A percentile compares a stretch with the other conserved stretches of the same genome.
Conservation (phyloP, 2,888 invertebrate genomes). For the Scrobipalpa costella region DNA sequence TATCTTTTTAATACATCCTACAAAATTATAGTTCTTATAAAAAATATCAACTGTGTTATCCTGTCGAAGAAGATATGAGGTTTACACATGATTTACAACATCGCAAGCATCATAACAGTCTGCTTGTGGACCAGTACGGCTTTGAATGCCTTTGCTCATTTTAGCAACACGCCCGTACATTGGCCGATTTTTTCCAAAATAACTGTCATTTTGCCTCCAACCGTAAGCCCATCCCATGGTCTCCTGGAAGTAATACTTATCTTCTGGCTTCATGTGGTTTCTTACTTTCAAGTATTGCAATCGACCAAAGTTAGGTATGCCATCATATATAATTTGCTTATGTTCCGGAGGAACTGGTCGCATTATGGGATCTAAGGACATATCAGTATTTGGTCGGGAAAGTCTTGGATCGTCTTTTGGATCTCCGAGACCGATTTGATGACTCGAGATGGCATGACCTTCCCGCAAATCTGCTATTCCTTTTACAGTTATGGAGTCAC, state of each 20-base stretch:
- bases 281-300: conserved; percentile 48
- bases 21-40: no score
- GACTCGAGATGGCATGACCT: conserved; percentile 48
- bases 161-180: no score
- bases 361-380: conserved; percentile 48
- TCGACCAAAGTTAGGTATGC: conserved; percentile 49
- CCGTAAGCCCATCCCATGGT: conserved; percentile 47
- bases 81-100: no score
- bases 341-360: conserved; percentile 46
- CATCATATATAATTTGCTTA: conserved; percentile 46
- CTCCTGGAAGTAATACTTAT: conserved; percentile 51
- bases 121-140: conserved; percentile 40
- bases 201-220: conserved; percentile 52
- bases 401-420: conserved; percentile 50
- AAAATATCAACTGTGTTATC: no score
- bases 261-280: conserved; percentile 44
- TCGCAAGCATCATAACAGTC: conserved; percentile 34
- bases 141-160: conserved; percentile 37
- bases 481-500: conserved; percentile 43
- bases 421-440: conserved; percentile 53
- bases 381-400: conserved; percentile 44
- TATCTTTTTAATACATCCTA: no score
- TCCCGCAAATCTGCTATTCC: conserved; percentile 41
- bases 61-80: no score
- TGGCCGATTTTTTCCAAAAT: conserved; percentile 39